Percentiles rank a stretch among this genome's conserved stretches.
Evolutionary conservation across 1,140 invertebrate species (phyloP).

Genomic region (Drosophila burlai): DNA sequence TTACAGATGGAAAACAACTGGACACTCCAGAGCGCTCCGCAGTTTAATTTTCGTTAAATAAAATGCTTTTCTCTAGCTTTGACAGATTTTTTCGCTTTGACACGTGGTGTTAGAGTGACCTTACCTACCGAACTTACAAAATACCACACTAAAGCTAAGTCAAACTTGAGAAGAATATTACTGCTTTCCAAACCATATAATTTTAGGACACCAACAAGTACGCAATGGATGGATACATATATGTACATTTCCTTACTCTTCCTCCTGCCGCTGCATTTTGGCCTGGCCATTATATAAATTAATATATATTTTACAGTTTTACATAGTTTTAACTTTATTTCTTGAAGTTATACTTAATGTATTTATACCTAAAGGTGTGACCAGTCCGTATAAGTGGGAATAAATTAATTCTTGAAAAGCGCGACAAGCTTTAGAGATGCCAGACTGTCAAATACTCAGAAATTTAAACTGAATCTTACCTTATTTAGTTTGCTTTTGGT

Average conservation of each 20-base stretch:
- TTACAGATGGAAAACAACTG: background rate
- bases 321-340: slow-evolving; percentile 11
- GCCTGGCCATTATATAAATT: slow-evolving; percentile 15
- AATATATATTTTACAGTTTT: slow-evolving; percentile 69
- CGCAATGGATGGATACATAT: background rate
- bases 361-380: background rate
- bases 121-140: background rate
- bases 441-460: too few relatives aligned
- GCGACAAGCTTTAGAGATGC: too few relatives aligned
- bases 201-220: slow-evolving; percentile 32
- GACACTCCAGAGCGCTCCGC: background rate
- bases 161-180: background rate
- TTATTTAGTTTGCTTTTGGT: background rate
- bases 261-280: too few relatives aligned
- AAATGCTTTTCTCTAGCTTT: background rate
- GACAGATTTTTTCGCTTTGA: background rate
- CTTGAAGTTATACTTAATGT: background rate
- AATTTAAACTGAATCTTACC: background rate
- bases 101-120: background rate
- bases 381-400: fast-evolving
- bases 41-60: background rate
- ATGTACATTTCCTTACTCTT: slow-evolving; percentile 34
- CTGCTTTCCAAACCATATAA: slow-evolving; percentile 34
- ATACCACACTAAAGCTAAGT: slow-evolving; percentile 10
- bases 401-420: background rate